phyloP scores from a whole-genome alignment of 1,140 invertebrate species.

The Drosophila pruinosa region DNA sequence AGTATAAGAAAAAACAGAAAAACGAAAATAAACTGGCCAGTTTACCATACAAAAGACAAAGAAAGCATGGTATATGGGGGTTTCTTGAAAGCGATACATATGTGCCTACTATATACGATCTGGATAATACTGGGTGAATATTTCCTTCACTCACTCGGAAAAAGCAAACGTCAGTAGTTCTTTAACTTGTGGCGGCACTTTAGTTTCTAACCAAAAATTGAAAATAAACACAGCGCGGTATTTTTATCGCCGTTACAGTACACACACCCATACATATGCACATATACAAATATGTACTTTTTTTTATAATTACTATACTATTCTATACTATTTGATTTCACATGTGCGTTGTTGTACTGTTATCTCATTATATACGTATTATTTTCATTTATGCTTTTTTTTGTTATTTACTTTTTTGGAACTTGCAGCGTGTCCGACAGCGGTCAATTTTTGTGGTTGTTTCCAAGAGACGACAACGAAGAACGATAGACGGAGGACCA shows the following conservation, averaged over 20 bases:
- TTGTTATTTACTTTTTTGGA: conserved; percentile 37
- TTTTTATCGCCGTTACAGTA: conserved; percentile 58
- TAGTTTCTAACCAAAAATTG: conserved; percentile 39
- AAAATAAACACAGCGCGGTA: conserved; percentile 62
- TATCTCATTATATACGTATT: neutral
- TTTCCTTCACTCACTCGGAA: conserved; percentile 1
- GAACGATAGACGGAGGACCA: conserved; percentile 3
- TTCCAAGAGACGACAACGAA: conserved; percentile 26
- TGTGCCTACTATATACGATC: neutral
- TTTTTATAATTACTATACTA: conserved; percentile 20
- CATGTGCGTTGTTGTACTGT: conserved; percentile 10
- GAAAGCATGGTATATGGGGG: conserved; percentile 2
- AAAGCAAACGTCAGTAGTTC: conserved; percentile 38
- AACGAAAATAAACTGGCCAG: conserved; percentile 27
- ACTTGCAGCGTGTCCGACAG: conserved; percentile 12
- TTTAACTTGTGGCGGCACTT: conserved; percentile 14
- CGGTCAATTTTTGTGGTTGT: conserved; percentile 5
- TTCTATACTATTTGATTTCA: neutral
- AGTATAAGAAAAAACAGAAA: conserved; percentile 20
- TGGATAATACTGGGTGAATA: neutral
- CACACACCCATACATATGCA: conserved; percentile 25
- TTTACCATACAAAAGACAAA: conserved; percentile 18
- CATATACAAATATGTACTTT: neutral
- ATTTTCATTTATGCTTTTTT: neutral
- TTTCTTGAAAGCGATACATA: neutral